Base-by-base conservation (phyloP, 2,888 invertebrate genomes). In the Opisthograptis luteolata region DNA sequence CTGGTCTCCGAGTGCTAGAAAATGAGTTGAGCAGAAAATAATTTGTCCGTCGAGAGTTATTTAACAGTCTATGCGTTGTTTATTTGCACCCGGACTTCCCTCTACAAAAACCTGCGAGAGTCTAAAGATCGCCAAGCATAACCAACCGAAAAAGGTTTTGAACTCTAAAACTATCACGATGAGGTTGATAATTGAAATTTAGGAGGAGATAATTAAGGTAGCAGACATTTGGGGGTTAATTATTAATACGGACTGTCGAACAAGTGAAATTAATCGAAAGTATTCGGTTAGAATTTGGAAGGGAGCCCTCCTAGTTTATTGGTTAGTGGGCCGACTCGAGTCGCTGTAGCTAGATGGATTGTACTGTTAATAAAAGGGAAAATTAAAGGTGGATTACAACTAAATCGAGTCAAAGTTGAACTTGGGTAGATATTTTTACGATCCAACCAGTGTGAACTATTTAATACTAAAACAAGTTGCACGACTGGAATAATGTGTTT, bases 201-300 rank as follows among this genome's bases (percentile, higher is more conserved):
- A n/a, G 44, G 48, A 47, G 27, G 52, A 41, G 31, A 58, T 57
- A 67, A 67, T 76, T 71, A 68, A 56, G 54, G 35, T 15, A 6
- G 40, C 12, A 55, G 58, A 69, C 62, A 70, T 69, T 71, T 66
- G 62, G 68, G 41, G 64, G 73, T 81, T 71, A 80, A 81, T 84
- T 79, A 82, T 80, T 84, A 79, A 84, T 81, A 76, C 76, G 73
- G 73, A 73, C 76, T 76, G 79, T 81, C 81, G 79, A 79, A 81
- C 76, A 70, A 75, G 72, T 62, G 62, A 77, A 81, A 82, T 84
- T 84, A 81, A 84, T 82, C 75, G 82, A 79, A 79, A 81, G 77
- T 79, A 82, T 82, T 81, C 71, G 65, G 69, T 76, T 73, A 68
- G 77, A 79, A 81, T 81, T 81, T 66, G 64, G 66, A 79, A 76